Base-by-base conservation (phyloP, 2,888 invertebrate species). In the Mythimna lalbum region DNA sequence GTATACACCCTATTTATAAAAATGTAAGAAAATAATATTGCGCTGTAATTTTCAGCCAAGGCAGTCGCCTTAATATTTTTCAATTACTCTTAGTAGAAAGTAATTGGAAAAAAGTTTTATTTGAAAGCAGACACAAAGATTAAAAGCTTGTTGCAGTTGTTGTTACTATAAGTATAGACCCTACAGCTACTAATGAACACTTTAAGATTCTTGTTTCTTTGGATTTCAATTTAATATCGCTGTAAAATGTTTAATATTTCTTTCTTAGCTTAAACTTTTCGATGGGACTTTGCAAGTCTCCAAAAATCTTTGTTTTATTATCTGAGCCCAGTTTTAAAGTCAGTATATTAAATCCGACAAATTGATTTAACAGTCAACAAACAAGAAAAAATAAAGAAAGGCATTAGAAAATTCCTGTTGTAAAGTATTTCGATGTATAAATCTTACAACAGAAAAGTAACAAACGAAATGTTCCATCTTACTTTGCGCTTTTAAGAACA, bases 401-500 rank as follows among this genome's bases (percentile, higher is more conserved):
- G n/a, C 17, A 17, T 23, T 31, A 31, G n/a, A 47, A n/a, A 61
- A 52, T 36, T 21, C 21, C 65, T 14, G 36, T 39, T 66, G 76
- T 52, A 55, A 59, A 53, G n/a, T 57, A 69, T 50, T 57, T 57
- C 61, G 1, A 43, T 31, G 63, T 52, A 73, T 50, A 68, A 68
- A 79, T 55, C 27, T 49, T 49, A 31, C 53, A 49, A 43, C 23
- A 50, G 12, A 43, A 33, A 33, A 12, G n/a, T 21, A 59, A 63
- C 21, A 39, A 66, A 73, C 52, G 31, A 55, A 74, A 73, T 63
- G 53, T 69, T 79, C 60, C 68, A 75, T 56, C 47, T 77, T 75
- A 69, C 75, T 77, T 77, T 74, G 36, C 50, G 55, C 76, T 62
- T 67, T 43, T 67, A 62, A 78, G 33, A 17, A 43, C 43, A 78